Base-by-base conservation (phyloP, 64 coral and sea anemone genomes). In the Pocillopora verrucosa region DNA sequence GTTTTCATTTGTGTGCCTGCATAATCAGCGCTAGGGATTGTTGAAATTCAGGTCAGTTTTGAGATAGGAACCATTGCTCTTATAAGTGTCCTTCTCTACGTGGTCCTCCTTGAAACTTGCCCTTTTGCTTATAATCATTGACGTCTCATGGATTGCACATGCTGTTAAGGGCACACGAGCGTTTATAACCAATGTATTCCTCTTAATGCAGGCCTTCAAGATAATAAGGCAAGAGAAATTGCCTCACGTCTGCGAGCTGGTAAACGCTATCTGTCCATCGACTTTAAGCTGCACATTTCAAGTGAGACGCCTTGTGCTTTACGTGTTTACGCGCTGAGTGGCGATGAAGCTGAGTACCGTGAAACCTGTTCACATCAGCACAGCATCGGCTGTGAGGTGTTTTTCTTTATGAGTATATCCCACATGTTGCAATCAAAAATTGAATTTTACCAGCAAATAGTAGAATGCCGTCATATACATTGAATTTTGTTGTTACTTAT, bases 281-380 rank as follows among this genome's bases (percentile, higher is more conserved):
- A 84, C 2, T 84, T 67, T 61, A 84, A 84, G 82, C 38, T 67
- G 60, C 82, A 84, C 82, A 84, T 84, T 26, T 68, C 61, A 30
- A 84, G 20, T 41, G 67, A 72, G 15, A 72, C 61, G 25, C 82
- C 82, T 30, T 84, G 82, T 34, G 82, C 67, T 72, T 84, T 25
- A n/a, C 34, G 82, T 20, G 61, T 84, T n/a, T 84, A 84, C 34
- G 60, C 82, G 14, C 82, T 84, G 34, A 84, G 82, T 61, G 16
- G 12, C 68, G 34, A 68, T 65, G 82, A 68, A 72, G 60, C 60
- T 0, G 82, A 84, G 61, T 84, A 68, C 67, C 82, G 67, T 37
- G 82, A 25, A 13, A 59, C 22, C 79, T 81, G 56, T 81, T 60
- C 56, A 6, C 79, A 81, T 16, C 79, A 63, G 63, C 80, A 83